phyloP scores from a whole-genome alignment of 1,140 invertebrate genomes.

The Drosophila kurseongensis region DNA sequence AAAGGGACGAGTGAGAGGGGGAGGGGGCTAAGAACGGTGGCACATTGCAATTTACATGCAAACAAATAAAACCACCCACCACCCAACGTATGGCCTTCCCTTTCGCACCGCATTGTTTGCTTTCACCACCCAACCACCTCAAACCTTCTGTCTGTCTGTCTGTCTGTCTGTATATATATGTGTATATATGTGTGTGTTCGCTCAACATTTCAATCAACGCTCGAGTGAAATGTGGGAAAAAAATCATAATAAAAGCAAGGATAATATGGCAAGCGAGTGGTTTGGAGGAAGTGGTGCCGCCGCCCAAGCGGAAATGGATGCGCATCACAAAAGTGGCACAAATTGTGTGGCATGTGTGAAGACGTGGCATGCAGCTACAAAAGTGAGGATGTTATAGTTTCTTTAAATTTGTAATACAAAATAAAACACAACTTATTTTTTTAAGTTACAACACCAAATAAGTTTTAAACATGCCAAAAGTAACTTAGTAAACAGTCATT shows the following conservation, averaged over 20 bases:
- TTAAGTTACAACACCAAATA: neutral
- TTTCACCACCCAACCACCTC: conserved; percentile 5
- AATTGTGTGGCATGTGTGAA: conserved; percentile 70
- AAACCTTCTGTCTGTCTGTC: conserved; percentile 3
- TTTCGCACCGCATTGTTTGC: conserved; percentile 15
- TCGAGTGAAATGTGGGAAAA: conserved; percentile 76
- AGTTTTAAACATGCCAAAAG: too few species aligned
- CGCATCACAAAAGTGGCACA: conserved; percentile 81
- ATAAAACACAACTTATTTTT: neutral
- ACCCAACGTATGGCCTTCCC: conserved; percentile 7
- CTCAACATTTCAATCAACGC: conserved; percentile 81
- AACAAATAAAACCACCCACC: conserved; percentile 64
- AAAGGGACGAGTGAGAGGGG: neutral
- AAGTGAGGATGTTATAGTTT: conserved; percentile 7
- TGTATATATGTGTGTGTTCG: conserved; percentile 39
- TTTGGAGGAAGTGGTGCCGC: conserved; percentile 11
- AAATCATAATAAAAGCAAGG: conserved; percentile 75
- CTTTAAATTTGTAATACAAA: neutral
- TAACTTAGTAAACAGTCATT: neutral
- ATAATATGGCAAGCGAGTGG: conserved; percentile 61
- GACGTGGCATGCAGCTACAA: conserved; percentile 41
- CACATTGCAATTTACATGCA: conserved; percentile 81
- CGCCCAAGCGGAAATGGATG: conserved; percentile 78
- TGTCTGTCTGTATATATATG: neutral
- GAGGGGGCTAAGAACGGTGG: conserved; percentile 23